Evolutionary conservation across 1,140 invertebrate species (phyloP).

Genomic region (Cotesia typhae): DNA sequence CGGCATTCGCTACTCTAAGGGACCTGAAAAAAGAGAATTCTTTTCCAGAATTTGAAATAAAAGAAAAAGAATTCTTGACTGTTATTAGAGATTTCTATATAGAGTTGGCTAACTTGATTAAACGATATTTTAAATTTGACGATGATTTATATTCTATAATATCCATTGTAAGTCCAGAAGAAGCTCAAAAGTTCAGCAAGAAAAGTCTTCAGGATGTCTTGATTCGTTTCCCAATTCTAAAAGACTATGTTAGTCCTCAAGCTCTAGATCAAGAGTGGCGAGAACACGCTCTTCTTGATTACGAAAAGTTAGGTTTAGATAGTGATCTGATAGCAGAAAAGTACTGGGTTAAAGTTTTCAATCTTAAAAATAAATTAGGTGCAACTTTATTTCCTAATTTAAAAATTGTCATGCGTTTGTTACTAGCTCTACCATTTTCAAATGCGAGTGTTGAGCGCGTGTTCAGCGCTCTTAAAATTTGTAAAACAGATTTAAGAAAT

Average conservation of each 20-base stretch:
- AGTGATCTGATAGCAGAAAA: background rate
- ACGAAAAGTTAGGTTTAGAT: background rate
- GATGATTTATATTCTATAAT: background rate
- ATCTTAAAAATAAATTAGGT: background rate
- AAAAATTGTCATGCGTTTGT: background rate
- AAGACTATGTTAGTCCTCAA: background rate
- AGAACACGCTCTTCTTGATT: background rate
- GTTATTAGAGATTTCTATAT: background rate
- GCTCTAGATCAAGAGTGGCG: background rate
- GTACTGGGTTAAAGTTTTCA: constrained; percentile 1
- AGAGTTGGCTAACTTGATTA: background rate
- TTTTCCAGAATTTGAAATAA: background rate
- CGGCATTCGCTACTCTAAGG: background rate
- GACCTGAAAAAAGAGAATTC: background rate
- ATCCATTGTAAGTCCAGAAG: background rate
- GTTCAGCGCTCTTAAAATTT: background rate
- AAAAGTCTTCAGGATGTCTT: background rate
- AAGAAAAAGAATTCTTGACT: background rate
- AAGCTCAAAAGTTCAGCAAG: background rate
- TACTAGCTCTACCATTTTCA: background rate
- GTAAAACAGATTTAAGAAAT: background rate
- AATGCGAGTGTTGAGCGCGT: background rate
- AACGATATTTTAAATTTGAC: background rate
- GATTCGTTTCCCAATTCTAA: background rate
- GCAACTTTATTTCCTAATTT: background rate